Conservation (phyloP, 2,797 vertebrate genomes). For the Pampus argenteus region DNA sequence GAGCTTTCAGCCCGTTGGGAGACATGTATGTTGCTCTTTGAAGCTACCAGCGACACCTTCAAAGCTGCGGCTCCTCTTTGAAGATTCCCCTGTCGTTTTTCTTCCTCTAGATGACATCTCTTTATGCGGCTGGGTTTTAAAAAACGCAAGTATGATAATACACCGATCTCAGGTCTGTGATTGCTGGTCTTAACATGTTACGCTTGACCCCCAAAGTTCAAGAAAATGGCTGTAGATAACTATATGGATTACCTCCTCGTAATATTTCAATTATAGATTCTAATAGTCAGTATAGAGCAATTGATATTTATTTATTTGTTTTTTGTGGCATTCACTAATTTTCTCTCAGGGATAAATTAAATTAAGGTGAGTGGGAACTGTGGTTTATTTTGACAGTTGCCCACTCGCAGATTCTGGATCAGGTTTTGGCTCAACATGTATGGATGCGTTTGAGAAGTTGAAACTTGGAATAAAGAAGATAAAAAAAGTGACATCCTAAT, state of each 20-base stretch:
- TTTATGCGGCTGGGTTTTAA: conserved; percentile 74
- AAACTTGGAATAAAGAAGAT: no score
- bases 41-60: conserved; percentile 82
- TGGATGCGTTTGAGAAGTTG: no score
- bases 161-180: conserved; percentile 17
- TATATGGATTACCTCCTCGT: not conserved
- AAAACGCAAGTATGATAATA: conserved; percentile 64
- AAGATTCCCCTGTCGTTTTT: conserved; percentile 75
- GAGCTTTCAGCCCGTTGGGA: conserved; percentile 68
- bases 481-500: no score
- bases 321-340: no score
- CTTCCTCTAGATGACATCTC: conserved; percentile 56
- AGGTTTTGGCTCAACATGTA: no score
- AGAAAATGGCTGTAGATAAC: not conserved
- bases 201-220: not conserved
- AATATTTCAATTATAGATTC: not conserved
- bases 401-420: no score
- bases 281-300: no score
- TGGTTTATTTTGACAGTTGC: no score
- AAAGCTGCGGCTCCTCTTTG: conserved; percentile 81
- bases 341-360: no score
- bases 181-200: conserved; percentile 11
- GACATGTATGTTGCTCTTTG: conserved; percentile 76
- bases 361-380: no score
- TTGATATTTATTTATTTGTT: no score